Conservation (phyloP, 2,888 invertebrate species). For the Oxycera nigricornis region DNA sequence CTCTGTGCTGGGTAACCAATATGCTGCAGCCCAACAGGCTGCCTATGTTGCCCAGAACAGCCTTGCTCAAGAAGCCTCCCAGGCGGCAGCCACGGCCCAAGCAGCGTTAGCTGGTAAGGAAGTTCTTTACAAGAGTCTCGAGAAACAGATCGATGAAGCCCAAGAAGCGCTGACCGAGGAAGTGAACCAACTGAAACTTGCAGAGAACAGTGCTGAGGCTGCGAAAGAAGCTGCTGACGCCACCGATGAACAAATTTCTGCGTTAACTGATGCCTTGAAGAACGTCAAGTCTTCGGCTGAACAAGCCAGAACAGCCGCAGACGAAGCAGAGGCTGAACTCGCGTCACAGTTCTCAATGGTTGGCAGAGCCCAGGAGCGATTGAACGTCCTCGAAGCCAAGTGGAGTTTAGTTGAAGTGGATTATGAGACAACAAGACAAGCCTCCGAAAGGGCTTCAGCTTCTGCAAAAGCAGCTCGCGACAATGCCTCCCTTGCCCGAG, state of each 20-base stretch:
- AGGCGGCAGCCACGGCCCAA: constrained; percentile 74
- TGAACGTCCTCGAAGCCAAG: constrained; percentile 70
- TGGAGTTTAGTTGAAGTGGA: constrained; percentile 71
- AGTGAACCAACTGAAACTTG: constrained; percentile 73
- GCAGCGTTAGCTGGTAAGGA: constrained; percentile 73
- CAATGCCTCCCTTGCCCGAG: constrained; percentile 74
- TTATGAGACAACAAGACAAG: constrained; percentile 73
- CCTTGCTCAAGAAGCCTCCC: constrained; percentile 77
- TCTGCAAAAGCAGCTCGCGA: constrained; percentile 73
- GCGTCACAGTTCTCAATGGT: constrained; percentile 79
- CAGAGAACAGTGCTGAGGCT: constrained; percentile 71
- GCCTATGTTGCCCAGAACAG: constrained; percentile 81
- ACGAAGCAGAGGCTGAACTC: constrained; percentile 73
- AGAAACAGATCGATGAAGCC: constrained; percentile 78
- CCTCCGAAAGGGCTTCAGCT: constrained; percentile 70
- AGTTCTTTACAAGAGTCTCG: constrained; percentile 71
- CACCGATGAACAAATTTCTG: constrained; percentile 70
- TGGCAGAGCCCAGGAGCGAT: constrained; percentile 72
- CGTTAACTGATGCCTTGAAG: constrained; percentile 73
- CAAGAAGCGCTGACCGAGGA: constrained; percentile 73
- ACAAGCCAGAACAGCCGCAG: constrained; percentile 73
- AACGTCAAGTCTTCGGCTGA: constrained; percentile 70
- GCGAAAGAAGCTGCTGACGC: constrained; percentile 73
- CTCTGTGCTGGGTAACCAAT: constrained; percentile 75
- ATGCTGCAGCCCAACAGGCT: constrained; percentile 79